These are phyloP conservation scores for Leptoclinus maculatus DNA, from an alignment of 2,797 vertebrate genomes.

Conservation along the genomic window DNA sequence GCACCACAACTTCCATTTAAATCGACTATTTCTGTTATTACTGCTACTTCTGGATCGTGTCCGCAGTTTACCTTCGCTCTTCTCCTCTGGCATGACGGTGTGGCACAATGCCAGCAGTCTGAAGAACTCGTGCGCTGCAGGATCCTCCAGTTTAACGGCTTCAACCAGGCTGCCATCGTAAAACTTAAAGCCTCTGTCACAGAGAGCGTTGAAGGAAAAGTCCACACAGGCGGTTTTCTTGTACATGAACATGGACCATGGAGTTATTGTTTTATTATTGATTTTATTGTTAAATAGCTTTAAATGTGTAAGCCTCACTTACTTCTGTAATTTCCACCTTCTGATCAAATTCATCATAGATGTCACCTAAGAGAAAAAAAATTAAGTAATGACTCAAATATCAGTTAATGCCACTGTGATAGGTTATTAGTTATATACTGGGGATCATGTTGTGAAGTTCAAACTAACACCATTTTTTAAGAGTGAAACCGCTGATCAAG, in stretches of 20 bases:
- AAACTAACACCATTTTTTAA: too few relatives aligned
- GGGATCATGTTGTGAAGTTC: neutral
- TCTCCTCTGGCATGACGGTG: slow-evolving; percentile 95
- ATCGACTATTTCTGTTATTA: neutral
- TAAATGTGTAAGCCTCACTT: slow-evolving; percentile 4
- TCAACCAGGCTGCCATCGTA: slow-evolving; percentile 89
- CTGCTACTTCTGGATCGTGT: neutral
- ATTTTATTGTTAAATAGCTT: neutral
- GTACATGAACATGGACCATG: neutral
- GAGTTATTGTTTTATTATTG: neutral
- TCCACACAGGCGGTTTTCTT: slow-evolving; percentile 86
- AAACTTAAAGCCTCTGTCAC: slow-evolving; percentile 78
- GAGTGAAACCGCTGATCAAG: too few relatives aligned
- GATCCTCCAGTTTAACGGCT: slow-evolving; percentile 86
- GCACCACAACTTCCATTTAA: neutral
- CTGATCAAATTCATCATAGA: slow-evolving; percentile 81
- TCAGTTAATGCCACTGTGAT: neutral
- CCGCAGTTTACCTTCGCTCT: slow-evolving; percentile 83
- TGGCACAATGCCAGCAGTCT: slow-evolving; percentile 93
- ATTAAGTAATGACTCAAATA: neutral
- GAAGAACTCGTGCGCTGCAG: slow-evolving; percentile 90
- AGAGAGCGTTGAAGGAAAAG: slow-evolving; percentile 89
- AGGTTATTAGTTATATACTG: neutral
- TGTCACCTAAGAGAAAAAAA: slow-evolving; percentile 78
- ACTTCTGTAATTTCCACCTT: slow-evolving; percentile 87